Base-by-base conservation (phyloP, 2,888 invertebrate species). In the Cosmia pyralina region DNA sequence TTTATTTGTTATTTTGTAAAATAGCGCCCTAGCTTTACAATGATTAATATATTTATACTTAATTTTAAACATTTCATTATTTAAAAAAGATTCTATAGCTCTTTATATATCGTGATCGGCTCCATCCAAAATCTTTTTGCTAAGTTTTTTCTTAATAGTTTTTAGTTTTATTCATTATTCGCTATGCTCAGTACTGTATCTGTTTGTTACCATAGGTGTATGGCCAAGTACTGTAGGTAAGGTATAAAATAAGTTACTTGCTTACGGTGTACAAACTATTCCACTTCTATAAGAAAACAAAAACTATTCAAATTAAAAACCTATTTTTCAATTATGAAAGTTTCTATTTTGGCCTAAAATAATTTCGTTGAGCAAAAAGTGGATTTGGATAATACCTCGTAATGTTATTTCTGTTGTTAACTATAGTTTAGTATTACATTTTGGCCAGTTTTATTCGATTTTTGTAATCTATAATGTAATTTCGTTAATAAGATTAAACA, bases 1-100 rank as follows among this genome's bases (percentile, higher is more conserved):
- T 96, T 96, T 96, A 96, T 95, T 95, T 96, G 94, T 95, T 96
- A 92, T 93, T 95, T 94, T 95, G 92, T 94, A 93, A 91, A 91
- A 91, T 94, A 94, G 92, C 90, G 90, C 91, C 90, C 89, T 94
- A 94, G 92, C 89, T 91, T 89, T 93, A 94, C 89, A 68, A 60
- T 91, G 87, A 93, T 87, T 94, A 94, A 94, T 94, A 93, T 94
- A 95, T 93, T 93, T 92, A 87, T 92, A 28, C 28, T 28, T 28
- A 90, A 91, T 92, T 91, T 91, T 91, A 89, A 90, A 83, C 75
- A 81, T 69, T 71, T 73, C 55, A 46, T 91, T 89, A 88, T 90
- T 90, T 89, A 88, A 88, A 87, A 87, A 87, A 86, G 19, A 74
- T 67, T 72, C 63, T 83, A 75, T 84, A 86, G 22, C 70, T 86